Percentiles rank a stretch among this genome's conserved stretches.
These are phyloP conservation scores for Elymnias hypermnestra DNA, from an alignment of 1,140 invertebrate genomes.

Conservation along the genomic window DNA sequence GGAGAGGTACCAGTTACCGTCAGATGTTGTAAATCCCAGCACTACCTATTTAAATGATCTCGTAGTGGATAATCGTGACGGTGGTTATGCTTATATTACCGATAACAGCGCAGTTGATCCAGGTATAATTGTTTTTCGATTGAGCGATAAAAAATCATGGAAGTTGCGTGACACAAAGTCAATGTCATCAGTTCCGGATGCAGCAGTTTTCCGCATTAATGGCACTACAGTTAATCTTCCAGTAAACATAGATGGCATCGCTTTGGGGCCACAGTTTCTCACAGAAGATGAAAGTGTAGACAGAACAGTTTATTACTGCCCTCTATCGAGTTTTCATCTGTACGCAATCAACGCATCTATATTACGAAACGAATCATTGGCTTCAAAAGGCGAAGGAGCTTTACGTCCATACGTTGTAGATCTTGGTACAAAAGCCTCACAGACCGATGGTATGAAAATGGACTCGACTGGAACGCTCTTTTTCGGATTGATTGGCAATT, in stretches of 20 bases:
- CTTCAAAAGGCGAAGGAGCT: conserved; percentile 38
- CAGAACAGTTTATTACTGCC: conserved; percentile 79
- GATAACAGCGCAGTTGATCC: conserved; percentile 81
- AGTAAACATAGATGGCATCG: conserved; percentile 81
- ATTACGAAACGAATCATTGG: conserved; percentile 73
- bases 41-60: conserved; percentile 81
- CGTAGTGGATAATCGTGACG: conserved; percentile 81
- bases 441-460: conserved; percentile 84
- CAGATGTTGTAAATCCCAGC: conserved; percentile 68
- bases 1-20: conserved; percentile 76
- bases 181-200: conserved; percentile 78
- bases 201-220: conserved; percentile 77
- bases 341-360: conserved; percentile 78
- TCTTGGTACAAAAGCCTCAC: conserved; percentile 79
- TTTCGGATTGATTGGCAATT: conserved; percentile 80
- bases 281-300: conserved; percentile 53
- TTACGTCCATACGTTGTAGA: conserved; percentile 67
- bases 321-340: conserved; percentile 79
- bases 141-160: conserved; percentile 79
- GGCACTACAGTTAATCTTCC: conserved; percentile 73
- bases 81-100: conserved; percentile 82
- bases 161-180: conserved; percentile 79
- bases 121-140: conserved; percentile 82
- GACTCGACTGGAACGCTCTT: conserved; percentile 80
- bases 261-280: conserved; percentile 77